phyloP scores from a whole-genome alignment of 2,113 vertebrate species.

The Cisticola juncidis region DNA sequence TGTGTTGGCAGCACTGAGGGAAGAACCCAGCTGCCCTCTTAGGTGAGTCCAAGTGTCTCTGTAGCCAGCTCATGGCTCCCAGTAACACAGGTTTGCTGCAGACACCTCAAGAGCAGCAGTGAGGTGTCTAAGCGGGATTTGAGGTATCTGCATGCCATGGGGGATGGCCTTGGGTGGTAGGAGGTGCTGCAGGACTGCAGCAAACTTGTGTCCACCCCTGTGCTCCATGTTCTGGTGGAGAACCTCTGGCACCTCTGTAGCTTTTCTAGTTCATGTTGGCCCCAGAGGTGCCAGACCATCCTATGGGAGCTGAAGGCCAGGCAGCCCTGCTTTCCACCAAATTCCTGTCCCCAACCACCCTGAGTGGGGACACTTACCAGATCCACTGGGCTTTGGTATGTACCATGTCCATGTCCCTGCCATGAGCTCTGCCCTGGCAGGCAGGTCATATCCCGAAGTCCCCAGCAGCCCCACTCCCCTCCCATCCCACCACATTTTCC shows the following conservation, averaged over 20 bases:
- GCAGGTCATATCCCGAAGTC: fast-evolving
- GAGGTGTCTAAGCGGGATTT: background rate
- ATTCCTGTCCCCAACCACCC: background rate
- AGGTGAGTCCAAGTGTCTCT: background rate
- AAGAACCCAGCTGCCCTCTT: background rate
- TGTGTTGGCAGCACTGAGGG: background rate
- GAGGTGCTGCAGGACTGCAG: background rate
- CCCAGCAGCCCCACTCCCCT: background rate
- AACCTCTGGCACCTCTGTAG: fast-evolving
- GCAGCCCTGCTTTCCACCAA: background rate
- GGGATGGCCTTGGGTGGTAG: fast-evolving
- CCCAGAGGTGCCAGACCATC: background rate
- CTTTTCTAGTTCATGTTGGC: background rate
- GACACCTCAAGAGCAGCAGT: background rate
- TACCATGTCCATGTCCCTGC: fast-evolving
- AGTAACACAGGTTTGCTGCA: background rate
- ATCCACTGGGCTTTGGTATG: fast-evolving
- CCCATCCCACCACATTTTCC: background rate
- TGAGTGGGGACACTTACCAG: background rate
- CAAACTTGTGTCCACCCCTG: background rate
- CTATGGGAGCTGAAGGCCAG: background rate
- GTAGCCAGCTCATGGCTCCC: background rate
- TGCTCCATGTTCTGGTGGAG: background rate
- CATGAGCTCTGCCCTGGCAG: background rate
- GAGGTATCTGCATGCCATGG: fast-evolving